These are phyloP conservation scores for Chloropsis cyanopogon DNA, from an alignment of 2,113 vertebrate genomes.

Conservation along the genomic window DNA sequence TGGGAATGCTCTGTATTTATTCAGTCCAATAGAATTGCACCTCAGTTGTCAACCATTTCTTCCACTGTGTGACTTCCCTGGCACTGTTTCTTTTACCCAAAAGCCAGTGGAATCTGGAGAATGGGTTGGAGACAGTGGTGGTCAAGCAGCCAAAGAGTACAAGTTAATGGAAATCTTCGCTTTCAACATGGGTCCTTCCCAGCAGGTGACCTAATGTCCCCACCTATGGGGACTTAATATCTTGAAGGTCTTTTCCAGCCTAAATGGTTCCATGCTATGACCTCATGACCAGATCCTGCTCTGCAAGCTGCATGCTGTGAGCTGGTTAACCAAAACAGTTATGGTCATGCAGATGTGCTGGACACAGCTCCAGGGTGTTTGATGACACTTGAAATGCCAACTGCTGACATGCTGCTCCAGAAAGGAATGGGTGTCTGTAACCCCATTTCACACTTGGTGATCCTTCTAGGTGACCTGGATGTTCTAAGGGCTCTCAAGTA, in stretches of 20 bases:
- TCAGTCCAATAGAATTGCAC: background rate
- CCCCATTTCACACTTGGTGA: background rate
- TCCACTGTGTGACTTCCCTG: background rate
- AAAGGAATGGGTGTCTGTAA: background rate
- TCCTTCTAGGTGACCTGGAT: background rate
- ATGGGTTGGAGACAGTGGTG: background rate
- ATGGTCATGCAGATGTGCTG: background rate
- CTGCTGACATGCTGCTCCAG: background rate
- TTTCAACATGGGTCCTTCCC: background rate
- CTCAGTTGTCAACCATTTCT: background rate
- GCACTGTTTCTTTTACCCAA: background rate
- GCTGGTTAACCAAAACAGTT: background rate
- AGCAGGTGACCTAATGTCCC: background rate
- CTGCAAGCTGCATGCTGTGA: background rate
- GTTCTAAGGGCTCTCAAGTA: background rate
- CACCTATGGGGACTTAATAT: fast-evolving
- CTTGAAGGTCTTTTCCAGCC: background rate
- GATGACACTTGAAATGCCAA: background rate
- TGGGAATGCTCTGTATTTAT: background rate
- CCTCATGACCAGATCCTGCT: background rate
- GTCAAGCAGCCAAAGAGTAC: background rate
- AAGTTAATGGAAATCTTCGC: background rate
- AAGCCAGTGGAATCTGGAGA: background rate
- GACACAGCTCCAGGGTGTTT: background rate
- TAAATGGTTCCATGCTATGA: background rate